Percentiles rank a stretch among this genome's conserved stretches.
phyloP scores from a whole-genome alignment of 2,113 vertebrate species.

The Carassius auratus region DNA sequence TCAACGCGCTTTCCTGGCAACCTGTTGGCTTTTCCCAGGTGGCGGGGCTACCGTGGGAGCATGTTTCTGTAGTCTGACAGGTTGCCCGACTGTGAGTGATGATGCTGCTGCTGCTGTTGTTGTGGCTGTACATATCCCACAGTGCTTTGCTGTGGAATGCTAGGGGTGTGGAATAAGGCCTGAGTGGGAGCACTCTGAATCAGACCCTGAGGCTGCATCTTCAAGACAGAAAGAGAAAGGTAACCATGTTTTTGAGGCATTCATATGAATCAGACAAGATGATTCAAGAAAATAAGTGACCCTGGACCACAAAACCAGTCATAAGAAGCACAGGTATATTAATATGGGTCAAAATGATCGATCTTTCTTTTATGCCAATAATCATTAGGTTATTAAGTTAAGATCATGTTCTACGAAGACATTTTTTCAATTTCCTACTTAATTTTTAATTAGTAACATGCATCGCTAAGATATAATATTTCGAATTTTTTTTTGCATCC shows the following conservation, averaged over 20 bases:
- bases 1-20: slow-evolving; percentile 47
- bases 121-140: slow-evolving; percentile 78
- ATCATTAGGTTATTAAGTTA: too few relatives aligned
- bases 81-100: slow-evolving; percentile 77
- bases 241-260: neutral
- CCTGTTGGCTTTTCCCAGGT: slow-evolving; percentile 20
- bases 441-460: too few relatives aligned
- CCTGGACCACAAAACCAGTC: too few relatives aligned
- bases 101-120: slow-evolving; percentile 70
- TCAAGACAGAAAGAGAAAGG: slow-evolving; percentile 44
- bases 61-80: slow-evolving; percentile 80
- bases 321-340: too few relatives aligned
- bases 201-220: slow-evolving; percentile 80
- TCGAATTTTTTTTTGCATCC: too few relatives aligned
- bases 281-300: neutral
- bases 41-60: slow-evolving; percentile 77
- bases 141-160: slow-evolving; percentile 69
- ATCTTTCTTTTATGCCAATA: too few relatives aligned
- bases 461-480: too few relatives aligned
- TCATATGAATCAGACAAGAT: neutral
- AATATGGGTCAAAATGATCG: too few relatives aligned
- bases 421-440: too few relatives aligned
- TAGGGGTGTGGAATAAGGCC: slow-evolving; percentile 74
- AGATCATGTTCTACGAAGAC: too few relatives aligned
- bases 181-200: slow-evolving; percentile 67